Evolutionary conservation across 2,888 invertebrate genomes (phyloP).

Genomic region (Eupsilia transversa): DNA sequence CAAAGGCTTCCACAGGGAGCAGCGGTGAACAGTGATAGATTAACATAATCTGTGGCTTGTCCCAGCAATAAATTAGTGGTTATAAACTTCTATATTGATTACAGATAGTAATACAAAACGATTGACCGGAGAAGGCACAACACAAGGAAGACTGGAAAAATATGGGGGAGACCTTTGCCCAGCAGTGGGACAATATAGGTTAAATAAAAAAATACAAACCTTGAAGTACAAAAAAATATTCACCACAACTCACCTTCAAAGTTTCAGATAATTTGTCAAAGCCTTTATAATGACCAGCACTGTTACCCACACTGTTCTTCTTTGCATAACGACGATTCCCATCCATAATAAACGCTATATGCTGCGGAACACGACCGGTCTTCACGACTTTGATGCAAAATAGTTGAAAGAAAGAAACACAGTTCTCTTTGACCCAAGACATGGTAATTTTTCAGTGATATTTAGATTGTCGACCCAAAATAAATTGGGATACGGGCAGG

Average conservation of each 20-base stretch:
- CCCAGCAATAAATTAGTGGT: not conserved
- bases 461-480: not conserved
- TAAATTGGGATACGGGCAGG: not conserved
- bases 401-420: constrained; percentile 94
- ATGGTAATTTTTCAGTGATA: constrained; percentile 60
- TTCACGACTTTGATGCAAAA: constrained; percentile 93
- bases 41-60: not conserved
- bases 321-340: constrained; percentile 98
- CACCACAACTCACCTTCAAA: constrained; percentile 89
- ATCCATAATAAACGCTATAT: constrained; percentile 99
- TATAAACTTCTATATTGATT: not conserved
- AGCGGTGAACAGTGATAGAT: not conserved
- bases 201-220: too few relatives aligned
- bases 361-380: constrained; percentile 96
- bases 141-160: too few relatives aligned
- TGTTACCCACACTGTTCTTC: constrained; percentile 93
- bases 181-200: too few relatives aligned
- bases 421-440: constrained; percentile 95
- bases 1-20: not conserved
- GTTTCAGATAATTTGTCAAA: constrained; percentile 96
- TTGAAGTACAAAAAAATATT: not conserved
- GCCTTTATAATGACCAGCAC: constrained; percentile 96
- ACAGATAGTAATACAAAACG: too few relatives aligned
- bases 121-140: too few relatives aligned
- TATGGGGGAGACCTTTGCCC: too few relatives aligned